Base-by-base conservation (phyloP, 1,140 invertebrate genomes). In the Bursaphelenchus mucronatus region DNA sequence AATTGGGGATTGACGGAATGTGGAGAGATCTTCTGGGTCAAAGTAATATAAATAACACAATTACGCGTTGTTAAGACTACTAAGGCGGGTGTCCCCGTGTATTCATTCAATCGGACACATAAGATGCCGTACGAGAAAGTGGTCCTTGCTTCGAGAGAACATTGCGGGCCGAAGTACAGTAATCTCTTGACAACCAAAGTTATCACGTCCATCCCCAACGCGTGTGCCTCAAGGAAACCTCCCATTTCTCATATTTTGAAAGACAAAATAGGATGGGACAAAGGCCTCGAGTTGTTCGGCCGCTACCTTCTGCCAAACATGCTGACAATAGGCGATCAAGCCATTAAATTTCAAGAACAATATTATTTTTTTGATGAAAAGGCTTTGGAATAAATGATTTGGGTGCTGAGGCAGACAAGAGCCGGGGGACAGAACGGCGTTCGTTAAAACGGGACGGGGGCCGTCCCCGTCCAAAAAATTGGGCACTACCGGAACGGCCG, bases 151-250 rank as follows among this genome's bases (percentile, higher is more conserved):
- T 45, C 45, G 47, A n/a, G 70, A 68, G 61, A 57, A 15, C 15
- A 40, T 30, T 17, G 15, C 11, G 11, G 39, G 4, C 21, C 21
- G 21, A 63, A 49, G 40, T 17, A 13, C 39, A 40, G 10, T 21
- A 19, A 53, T 50, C 39, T 15, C 11, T 13, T 49, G 39, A 15
- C 50, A 52, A 43, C 15, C 61, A 47, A 46, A 9, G 70, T 90
- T 21, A 80, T 94, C 54, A 79, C 89, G 11, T 93, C 90, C 82
- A 83, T 94, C n/a, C 91, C 92, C 0, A 92, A 90, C 84, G 88
- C 88, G 40, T 83, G 93, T 54, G 91, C 94, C 84, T 94, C 91
- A 9, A 90, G 92, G 75, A 95, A 95, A 83, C 91, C 91, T 56
- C 88, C 89, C 7, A 75, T 92, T 43, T 71, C 82, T 72, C 84